A percentile compares a stretch with the other conserved stretches of the same genome.
phyloP scores from a whole-genome alignment of 2,113 vertebrate genomes.

The Harpagus bidentatus region DNA sequence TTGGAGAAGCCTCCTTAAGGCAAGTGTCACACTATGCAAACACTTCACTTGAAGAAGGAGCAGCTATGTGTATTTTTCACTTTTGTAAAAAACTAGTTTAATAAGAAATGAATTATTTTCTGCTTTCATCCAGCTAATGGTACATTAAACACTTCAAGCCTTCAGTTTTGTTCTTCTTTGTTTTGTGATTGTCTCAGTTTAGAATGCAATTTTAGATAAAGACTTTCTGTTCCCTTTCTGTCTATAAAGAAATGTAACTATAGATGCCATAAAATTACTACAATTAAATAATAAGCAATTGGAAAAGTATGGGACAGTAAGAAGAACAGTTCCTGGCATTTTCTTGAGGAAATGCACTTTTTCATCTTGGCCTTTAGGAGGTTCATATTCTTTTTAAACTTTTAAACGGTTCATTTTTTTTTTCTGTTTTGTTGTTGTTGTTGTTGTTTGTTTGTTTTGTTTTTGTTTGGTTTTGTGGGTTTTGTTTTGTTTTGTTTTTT shows the following conservation, averaged over 20 bases:
- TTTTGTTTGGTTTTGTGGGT: too few species aligned
- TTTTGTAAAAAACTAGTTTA: not conserved
- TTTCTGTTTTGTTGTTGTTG: not conserved
- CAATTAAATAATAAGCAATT: slow-evolving; percentile 37
- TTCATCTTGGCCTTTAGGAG: not conserved
- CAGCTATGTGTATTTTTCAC: not conserved
- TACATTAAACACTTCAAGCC: not conserved
- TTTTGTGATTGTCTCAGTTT: not conserved
- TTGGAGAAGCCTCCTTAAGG: not conserved
- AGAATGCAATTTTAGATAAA: not conserved
- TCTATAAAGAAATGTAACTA: slow-evolving; percentile 11
- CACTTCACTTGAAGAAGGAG: not conserved
- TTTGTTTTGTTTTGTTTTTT: too few species aligned
- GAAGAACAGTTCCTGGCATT: not conserved
- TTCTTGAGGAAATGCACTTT: not conserved
- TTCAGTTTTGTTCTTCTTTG: not conserved
- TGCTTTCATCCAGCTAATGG: not conserved
- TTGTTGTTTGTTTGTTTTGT: too few species aligned
- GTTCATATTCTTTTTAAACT: not conserved
- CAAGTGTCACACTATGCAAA: not conserved
- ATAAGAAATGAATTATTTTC: not conserved
- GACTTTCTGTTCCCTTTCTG: not conserved
- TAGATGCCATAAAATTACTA: slow-evolving; percentile 8
- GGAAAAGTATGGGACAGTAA: not conserved
- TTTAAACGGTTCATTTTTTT: not conserved